A percentile compares a stretch with the other conserved stretches of the same genome.
These are phyloP conservation scores for Dendrophyllia cribrosa DNA, from an alignment of 64 coral and sea anemone genomes.

Conservation along the genomic window DNA sequence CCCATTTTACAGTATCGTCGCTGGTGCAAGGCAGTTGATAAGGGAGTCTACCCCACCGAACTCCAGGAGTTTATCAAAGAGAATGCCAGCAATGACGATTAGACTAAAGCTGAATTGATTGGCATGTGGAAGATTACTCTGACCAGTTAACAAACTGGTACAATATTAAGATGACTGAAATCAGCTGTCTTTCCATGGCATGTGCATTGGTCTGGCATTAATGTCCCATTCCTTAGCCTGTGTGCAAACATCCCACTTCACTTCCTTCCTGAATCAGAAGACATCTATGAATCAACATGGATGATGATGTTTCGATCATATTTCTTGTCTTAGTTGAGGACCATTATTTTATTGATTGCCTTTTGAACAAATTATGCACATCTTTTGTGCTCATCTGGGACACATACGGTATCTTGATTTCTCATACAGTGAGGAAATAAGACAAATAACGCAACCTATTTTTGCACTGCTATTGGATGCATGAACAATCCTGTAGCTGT, in stretches of 20 bases:
- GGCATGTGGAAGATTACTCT: neutral
- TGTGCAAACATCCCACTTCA: no score
- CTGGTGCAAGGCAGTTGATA: slow-evolving; percentile 87
- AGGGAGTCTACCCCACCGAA: slow-evolving; percentile 76
- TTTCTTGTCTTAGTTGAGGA: no score
- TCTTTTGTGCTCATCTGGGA: no score
- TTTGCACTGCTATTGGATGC: no score
- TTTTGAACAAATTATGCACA: no score
- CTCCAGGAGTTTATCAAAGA: slow-evolving; percentile 78
- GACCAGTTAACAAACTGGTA: neutral
- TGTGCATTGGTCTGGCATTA: neutral
- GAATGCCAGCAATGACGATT: neutral
- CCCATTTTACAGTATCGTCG: slow-evolving; percentile 53
- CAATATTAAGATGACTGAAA: neutral
- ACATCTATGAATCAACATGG: neutral
- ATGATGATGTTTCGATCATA: neutral
- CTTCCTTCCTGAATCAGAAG: neutral
- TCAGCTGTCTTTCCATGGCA: neutral
- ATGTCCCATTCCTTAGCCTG: neutral
- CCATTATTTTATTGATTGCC: no score
- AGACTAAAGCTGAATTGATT: neutral
- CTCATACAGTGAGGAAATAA: no score
- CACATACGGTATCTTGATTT: no score
- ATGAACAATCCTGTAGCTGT: no score
- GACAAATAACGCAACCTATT: no score